These are phyloP conservation scores for Capromys pilorides DNA, from an alignment of 2,797 vertebrate genomes.

Conservation along the genomic window DNA sequence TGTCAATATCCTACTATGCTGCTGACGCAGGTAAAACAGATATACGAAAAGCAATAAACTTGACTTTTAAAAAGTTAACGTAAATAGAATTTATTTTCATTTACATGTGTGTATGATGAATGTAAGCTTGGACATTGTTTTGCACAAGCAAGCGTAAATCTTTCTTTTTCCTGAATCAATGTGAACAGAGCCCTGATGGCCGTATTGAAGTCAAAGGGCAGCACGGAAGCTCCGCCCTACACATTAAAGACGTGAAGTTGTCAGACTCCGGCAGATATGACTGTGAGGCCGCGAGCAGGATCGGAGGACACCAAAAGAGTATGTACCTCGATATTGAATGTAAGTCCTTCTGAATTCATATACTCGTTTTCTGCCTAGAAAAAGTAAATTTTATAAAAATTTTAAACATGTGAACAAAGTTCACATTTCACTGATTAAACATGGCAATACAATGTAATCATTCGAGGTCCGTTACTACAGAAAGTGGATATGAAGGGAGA, in stretches of 20 bases:
- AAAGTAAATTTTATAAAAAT: conserved; percentile 64
- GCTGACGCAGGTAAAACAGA: background rate
- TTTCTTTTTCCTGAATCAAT: conserved; percentile 81
- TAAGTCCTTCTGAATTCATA: conserved; percentile 86
- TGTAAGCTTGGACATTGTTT: conserved; percentile 55
- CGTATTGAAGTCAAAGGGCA: conserved; percentile 94
- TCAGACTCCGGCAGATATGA: conserved; percentile 96
- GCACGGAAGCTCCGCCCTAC: conserved; percentile 93
- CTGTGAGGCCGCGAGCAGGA: conserved; percentile 97
- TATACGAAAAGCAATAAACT: background rate
- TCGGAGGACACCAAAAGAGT: conserved; percentile 98
- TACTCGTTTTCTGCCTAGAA: background rate
- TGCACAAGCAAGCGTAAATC: conserved; percentile 74
- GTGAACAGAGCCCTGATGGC: conserved; percentile 92
- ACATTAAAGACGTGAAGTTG: conserved; percentile 93
- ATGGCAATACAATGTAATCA: background rate
- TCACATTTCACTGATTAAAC: conserved; percentile 47
- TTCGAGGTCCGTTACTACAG: conserved; percentile 40
- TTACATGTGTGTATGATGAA: conserved; percentile 20
- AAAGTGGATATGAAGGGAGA: background rate
- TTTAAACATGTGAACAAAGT: background rate
- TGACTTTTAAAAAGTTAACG: background rate
- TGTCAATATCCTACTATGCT: background rate
- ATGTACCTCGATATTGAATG: conserved; percentile 99
- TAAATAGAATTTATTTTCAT: background rate